Base-by-base conservation (phyloP, 2,113 vertebrate genomes). In the Zapus hudsonius region DNA sequence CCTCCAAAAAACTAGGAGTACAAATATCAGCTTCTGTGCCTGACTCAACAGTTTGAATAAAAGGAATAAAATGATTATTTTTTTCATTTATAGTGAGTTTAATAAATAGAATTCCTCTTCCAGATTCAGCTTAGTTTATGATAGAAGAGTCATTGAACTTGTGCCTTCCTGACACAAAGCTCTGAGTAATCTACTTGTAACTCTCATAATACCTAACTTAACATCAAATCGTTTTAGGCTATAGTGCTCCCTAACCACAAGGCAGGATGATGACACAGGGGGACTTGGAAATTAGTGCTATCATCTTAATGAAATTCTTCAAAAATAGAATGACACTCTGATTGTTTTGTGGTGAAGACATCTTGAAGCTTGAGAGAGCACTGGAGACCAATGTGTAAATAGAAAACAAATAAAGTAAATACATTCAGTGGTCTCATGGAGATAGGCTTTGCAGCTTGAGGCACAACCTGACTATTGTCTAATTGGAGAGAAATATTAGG, bases 321-420 rank as follows among this genome's bases (percentile, higher is more conserved):
- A 38, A 73, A 95, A 76, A 11, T 64, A 33, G 64, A 76, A 55
- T 75, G 70, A 38, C 85, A 76, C 1, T 80, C 63, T 27, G 40
- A 80, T 40, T 57, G 7, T 78, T 89, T 86, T 85, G 8, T 80
- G 36, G 29, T 15, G 27, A 88, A 57, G 40, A 57, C 25, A 55
- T 63, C 3, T 33, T 84, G 38, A 87, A 69, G 17, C 16, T 76
- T 69, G 44, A 73, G 73, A 84, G 20, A 78, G 5, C 31, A 31
- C 5, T 38, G 59, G 15, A 29, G 42, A n/a, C 11, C 20, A 20
- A 72, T 66, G 7, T 74, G 38, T 57, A 7, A 27, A 19, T 73
- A 86, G n/a, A 87, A 87, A 89, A 40, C 19, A 80, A 70, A 36
- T 19, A 64, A 44, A 89, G 87, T 7, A 66, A 85, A 61, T 36